A percentile compares a stretch with the other conserved stretches of the same genome.
These are phyloP conservation scores for Drosophila pruinosa DNA, from an alignment of 1,140 invertebrate genomes.

Conservation along the genomic window DNA sequence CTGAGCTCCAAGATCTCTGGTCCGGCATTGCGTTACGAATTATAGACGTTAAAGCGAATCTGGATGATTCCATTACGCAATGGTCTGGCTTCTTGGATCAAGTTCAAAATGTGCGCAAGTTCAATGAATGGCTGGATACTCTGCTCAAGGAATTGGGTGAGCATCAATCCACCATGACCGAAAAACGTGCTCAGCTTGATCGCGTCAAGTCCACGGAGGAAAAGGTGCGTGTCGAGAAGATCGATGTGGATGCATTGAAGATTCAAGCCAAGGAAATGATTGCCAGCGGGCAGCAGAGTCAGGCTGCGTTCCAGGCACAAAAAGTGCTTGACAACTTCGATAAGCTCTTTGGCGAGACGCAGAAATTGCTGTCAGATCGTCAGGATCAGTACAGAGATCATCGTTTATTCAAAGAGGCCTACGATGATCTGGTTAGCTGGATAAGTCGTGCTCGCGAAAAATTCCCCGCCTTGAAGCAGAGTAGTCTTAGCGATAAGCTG, in stretches of 20 bases:
- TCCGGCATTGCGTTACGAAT: slow-evolving; percentile 93
- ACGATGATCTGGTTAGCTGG: slow-evolving; percentile 94
- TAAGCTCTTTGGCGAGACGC: slow-evolving; percentile 87
- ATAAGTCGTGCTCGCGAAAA: slow-evolving; percentile 93
- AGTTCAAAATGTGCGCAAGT: slow-evolving; percentile 92
- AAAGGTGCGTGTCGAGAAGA: slow-evolving; percentile 94
- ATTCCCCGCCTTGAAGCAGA: slow-evolving; percentile 92
- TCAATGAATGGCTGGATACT: slow-evolving; percentile 89
- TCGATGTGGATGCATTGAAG: slow-evolving; percentile 95
- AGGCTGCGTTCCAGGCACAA: slow-evolving; percentile 92
- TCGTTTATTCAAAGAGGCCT: slow-evolving; percentile 93
- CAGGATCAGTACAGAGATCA: slow-evolving; percentile 95
- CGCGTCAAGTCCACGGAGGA: slow-evolving; percentile 93
- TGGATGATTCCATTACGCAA: slow-evolving; percentile 95
- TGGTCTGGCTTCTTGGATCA: slow-evolving; percentile 95
- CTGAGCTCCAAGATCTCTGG: slow-evolving; percentile 94
- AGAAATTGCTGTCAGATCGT: slow-evolving; percentile 89
- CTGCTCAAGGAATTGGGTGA: slow-evolving; percentile 89
- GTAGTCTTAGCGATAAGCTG: slow-evolving; percentile 92
- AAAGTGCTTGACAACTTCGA: slow-evolving; percentile 92
- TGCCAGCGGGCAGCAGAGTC: slow-evolving; percentile 91
- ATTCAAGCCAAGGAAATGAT: slow-evolving; percentile 94
- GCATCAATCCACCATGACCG: slow-evolving; percentile 91
- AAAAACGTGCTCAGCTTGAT: slow-evolving; percentile 93
- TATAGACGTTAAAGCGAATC: slow-evolving; percentile 92